phyloP scores from a whole-genome alignment of 1,140 invertebrate species.

The Aethina tumida region DNA sequence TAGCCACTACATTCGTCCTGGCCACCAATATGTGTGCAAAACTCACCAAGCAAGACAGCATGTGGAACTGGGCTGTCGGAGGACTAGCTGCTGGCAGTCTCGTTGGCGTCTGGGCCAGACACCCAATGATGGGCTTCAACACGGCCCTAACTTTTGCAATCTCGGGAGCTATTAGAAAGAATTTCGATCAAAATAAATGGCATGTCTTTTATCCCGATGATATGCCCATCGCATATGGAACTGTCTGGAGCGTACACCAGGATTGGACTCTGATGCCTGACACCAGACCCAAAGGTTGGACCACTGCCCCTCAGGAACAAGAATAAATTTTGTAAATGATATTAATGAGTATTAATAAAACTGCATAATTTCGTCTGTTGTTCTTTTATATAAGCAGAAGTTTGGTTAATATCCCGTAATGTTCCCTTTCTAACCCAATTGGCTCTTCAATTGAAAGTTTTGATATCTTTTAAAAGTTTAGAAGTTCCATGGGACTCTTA shows the following conservation, averaged over 20 bases:
- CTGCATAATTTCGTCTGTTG: too few relatives aligned
- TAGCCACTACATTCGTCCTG: constrained; percentile 51
- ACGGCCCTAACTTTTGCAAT: constrained; percentile 33
- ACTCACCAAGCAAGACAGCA: constrained; percentile 54
- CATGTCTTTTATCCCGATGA: constrained; percentile 37
- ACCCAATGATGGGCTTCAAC: constrained; percentile 28
- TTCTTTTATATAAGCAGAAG: too few relatives aligned
- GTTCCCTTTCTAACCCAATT: too few relatives aligned
- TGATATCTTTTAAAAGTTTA: too few relatives aligned
- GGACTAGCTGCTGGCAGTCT: constrained; percentile 46
- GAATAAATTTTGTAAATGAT: too few relatives aligned
- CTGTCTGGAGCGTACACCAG: constrained; percentile 23
- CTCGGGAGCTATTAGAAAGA: constrained; percentile 48
- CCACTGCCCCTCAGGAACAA: constrained; percentile 44
- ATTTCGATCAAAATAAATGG: constrained; percentile 41
- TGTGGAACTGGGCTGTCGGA: constrained; percentile 48
- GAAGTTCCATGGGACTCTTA: too few relatives aligned
- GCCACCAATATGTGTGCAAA: constrained; percentile 46
- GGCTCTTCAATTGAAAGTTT: too few relatives aligned
- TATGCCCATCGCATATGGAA: constrained; percentile 10
- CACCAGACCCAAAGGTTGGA: constrained; percentile 25
- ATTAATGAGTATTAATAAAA: too few relatives aligned
- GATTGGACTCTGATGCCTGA: constrained; percentile 37
- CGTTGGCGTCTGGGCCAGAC: constrained; percentile 43
- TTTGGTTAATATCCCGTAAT: too few relatives aligned